Percentiles rank a stretch among this genome's conserved stretches.
Evolutionary conservation across 2,888 invertebrate species (phyloP).

Genomic region (Amphipoea lucens): DNA sequence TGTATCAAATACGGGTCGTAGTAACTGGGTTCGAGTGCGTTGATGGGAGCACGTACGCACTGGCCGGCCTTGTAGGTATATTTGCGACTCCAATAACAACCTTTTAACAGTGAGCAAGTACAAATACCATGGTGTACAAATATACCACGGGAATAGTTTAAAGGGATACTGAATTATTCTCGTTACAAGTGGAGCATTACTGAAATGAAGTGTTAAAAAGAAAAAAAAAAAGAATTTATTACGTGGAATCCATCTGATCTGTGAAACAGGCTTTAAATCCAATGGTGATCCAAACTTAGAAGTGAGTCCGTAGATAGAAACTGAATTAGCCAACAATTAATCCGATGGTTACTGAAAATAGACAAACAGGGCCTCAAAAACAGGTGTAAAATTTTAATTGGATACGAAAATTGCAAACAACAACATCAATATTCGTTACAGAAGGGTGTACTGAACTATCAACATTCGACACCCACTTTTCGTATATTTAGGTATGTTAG

Average conservation of each 20-base stretch:
- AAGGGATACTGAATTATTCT: conserved; percentile 34
- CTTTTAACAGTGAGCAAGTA: conserved; percentile 51
- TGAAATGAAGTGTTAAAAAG: conserved; percentile 15
- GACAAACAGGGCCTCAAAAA: neutral
- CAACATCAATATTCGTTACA: conserved; percentile 15
- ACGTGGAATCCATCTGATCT: neutral
- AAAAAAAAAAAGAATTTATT: conserved; percentile 24
- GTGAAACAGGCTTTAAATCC: conserved; percentile 1
- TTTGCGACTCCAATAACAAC: conserved; percentile 64
- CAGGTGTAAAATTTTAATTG: neutral
- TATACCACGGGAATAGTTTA: conserved; percentile 41
- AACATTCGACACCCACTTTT: conserved; percentile 17
- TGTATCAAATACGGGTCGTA: conserved; percentile 57
- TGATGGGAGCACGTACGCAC: conserved; percentile 78
- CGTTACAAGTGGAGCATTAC: conserved; percentile 8
- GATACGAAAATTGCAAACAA: neutral
- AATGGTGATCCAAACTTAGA: conserved; percentile 1
- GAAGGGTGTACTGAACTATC: conserved; percentile 7
- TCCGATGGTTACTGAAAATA: neutral
- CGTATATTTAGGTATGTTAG: conserved; percentile 38
- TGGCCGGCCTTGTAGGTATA: conserved; percentile 68
- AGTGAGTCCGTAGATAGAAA: neutral
- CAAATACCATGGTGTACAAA: conserved; percentile 33
- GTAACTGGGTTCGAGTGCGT: conserved; percentile 68
- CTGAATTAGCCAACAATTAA: neutral